Evolutionary conservation across 2,888 invertebrate genomes (phyloP), one percentile per base, ranked within the genome.

Genomic region (Scelioninae gen. 2): DNA sequence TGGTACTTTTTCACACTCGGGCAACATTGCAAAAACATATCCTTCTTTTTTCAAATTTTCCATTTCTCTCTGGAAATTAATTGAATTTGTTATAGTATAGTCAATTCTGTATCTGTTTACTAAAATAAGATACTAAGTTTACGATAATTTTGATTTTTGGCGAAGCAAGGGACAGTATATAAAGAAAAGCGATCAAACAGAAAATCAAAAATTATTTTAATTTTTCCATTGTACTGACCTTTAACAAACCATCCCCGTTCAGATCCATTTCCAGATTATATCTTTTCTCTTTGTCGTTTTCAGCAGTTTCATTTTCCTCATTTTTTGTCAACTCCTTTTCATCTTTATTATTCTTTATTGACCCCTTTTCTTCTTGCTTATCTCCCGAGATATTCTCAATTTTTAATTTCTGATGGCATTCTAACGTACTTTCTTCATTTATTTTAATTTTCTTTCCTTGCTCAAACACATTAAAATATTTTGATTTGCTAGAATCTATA

Each of bases 1-100:
- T 0, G 85, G 85, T 72, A 85, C 78, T 39, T 76, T 72, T 58
- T 81, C 64, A 57, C 81, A 83, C 31, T 78, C 75, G 0, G 85
- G 85, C 53, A 85, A 71, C 50, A 81, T 83, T 2, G 85, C 81
- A 19, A 85, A 82, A 9, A 81, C 9, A 48, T 80, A 85, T 33
- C 83, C 83, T 76, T 85, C 80, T 2, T 46, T 16, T 6, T 80
- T 77, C 82, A 85, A 82, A 65, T 81, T 78, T 11, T 76, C 16
- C 4, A 85, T 72, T 65, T 83, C 81, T 0, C 52, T 50, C 85
- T 85, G 41, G 9, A 41, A 19, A 60, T 13, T 39, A 43, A 41
- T 13, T n/a, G n/a, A 16, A 16, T 16, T n/a, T 13, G 2, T 35
- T 2, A 2, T 35, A 13, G 3, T n/a, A n/a, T n/a, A n/a, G n/a